A percentile compares a stretch with the other conserved stretches of the same genome.
Conservation (phyloP, 1,140 invertebrate species). For the Drosophila yakuba region DNA sequence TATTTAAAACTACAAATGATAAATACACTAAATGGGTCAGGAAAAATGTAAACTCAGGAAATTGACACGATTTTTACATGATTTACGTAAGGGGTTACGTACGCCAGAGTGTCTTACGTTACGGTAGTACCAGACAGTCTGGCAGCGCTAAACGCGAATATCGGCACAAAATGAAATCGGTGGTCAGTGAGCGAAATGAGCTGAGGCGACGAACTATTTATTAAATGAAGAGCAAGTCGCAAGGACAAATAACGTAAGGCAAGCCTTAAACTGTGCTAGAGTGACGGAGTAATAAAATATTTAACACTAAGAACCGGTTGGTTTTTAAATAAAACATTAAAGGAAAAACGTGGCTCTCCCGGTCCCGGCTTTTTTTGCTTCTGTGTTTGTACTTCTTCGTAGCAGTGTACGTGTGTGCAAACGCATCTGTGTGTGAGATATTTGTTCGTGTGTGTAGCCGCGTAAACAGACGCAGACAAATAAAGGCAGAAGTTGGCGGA, state of each 20-base stretch:
- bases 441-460: slow-evolving; percentile 47
- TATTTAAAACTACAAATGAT: no score
- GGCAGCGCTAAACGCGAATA: slow-evolving; percentile 65
- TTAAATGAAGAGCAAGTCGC: slow-evolving; percentile 34
- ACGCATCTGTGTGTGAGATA: slow-evolving; percentile 22
- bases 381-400: slow-evolving; percentile 40
- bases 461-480: slow-evolving; percentile 48
- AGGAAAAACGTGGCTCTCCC: slow-evolving; percentile 56
- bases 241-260: slow-evolving; percentile 15
- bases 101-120: background rate
- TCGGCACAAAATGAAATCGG: slow-evolving; percentile 58
- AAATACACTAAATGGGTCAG: no score
- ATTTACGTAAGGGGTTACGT: background rate
- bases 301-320: slow-evolving; percentile 53
- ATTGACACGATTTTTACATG: slow-evolving; percentile 1
- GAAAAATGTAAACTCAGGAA: background rate
- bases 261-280: slow-evolving; percentile 9
- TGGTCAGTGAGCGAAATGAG: slow-evolving; percentile 16
- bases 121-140: slow-evolving; percentile 26
- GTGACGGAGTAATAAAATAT: slow-evolving; percentile 21
- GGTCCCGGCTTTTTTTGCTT: slow-evolving; percentile 62
- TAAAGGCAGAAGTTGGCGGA: slow-evolving; percentile 45
- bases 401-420: slow-evolving; percentile 25
- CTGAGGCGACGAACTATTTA: slow-evolving; percentile 24
- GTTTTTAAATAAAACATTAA: slow-evolving; percentile 33